Evolutionary conservation across 1,140 invertebrate species (phyloP).

Genomic region (Zaprionus capensis): DNA sequence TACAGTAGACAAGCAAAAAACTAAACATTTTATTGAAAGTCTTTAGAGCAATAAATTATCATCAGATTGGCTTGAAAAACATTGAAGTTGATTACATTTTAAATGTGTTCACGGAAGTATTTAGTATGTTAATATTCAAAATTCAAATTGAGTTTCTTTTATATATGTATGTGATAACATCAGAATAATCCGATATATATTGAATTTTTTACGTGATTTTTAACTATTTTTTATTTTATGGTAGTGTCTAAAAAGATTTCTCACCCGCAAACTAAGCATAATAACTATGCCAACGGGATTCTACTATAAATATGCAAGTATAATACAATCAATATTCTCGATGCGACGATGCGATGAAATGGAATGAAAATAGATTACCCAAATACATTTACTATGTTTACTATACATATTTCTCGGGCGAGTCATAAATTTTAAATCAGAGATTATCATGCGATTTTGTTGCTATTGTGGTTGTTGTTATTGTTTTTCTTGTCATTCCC

Average conservation of each 20-base stretch:
- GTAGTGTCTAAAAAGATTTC: not conserved
- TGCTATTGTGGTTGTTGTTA: conserved; percentile 1
- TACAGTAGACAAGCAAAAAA: too few relatives aligned
- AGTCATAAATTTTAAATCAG: conserved; percentile 31
- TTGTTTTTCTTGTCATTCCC: conserved; percentile 1
- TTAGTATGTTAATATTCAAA: too few relatives aligned
- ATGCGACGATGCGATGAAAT: not conserved
- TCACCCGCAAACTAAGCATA: not conserved
- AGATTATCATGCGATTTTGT: conserved; percentile 11
- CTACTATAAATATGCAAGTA: not conserved
- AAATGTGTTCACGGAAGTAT: too few relatives aligned
- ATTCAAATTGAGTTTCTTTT: too few relatives aligned
- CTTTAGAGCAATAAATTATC: too few relatives aligned
- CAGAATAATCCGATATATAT: too few relatives aligned
- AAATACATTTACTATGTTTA: conserved; percentile 1
- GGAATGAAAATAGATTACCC: conserved; percentile 7
- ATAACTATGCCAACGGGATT: not conserved
- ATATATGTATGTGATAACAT: too few relatives aligned
- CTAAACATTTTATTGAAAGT: too few relatives aligned
- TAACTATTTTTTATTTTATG: not conserved
- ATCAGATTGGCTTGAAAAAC: too few relatives aligned
- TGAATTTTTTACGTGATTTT: not conserved
- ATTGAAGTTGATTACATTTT: too few relatives aligned
- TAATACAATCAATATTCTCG: conserved; percentile 3
- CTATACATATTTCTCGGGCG: not conserved